phyloP scores from a whole-genome alignment of 2,797 vertebrate species.

The Myoxocephalus aenaeus region DNA sequence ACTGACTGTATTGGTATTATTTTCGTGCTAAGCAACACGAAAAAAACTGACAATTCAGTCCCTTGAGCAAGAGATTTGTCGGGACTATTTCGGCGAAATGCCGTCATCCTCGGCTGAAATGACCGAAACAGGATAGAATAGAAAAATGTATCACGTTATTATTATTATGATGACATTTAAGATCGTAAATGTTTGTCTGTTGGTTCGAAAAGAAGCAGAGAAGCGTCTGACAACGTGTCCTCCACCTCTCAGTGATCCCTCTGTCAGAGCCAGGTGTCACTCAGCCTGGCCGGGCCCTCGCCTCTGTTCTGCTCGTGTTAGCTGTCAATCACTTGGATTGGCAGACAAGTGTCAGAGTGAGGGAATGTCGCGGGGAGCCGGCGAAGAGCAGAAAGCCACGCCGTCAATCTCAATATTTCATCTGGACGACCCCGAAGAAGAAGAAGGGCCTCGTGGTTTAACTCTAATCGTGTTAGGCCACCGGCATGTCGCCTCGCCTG shows the following conservation, averaged over 20 bases:
- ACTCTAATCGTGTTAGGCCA: constrained; percentile 87
- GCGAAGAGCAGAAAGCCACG: constrained; percentile 63
- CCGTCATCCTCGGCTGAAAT: too few relatives aligned
- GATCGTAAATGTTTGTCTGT: too few relatives aligned
- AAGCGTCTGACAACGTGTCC: too few relatives aligned
- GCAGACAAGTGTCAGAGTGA: constrained; percentile 83
- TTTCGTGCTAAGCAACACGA: too few relatives aligned
- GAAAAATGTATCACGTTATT: neutral
- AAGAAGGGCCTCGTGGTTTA: constrained; percentile 76
- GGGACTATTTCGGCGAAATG: too few relatives aligned
- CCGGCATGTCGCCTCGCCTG: too few relatives aligned
- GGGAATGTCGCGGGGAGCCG: constrained; percentile 76
- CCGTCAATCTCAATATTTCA: constrained; percentile 84
- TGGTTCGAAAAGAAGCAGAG: too few relatives aligned
- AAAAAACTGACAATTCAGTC: too few relatives aligned
- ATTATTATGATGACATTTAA: neutral
- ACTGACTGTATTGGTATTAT: too few relatives aligned
- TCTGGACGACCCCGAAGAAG: constrained; percentile 65
- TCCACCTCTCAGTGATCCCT: neutral
- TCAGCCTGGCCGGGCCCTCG: too few relatives aligned
- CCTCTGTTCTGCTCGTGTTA: constrained; percentile 73
- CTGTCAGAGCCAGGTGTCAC: constrained; percentile 52
- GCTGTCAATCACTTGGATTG: constrained; percentile 87
- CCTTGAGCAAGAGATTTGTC: too few relatives aligned
- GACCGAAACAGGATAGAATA: too few relatives aligned